phyloP scores from a whole-genome alignment of 2,113 vertebrate genomes.

The Fukomys damarensis region DNA sequence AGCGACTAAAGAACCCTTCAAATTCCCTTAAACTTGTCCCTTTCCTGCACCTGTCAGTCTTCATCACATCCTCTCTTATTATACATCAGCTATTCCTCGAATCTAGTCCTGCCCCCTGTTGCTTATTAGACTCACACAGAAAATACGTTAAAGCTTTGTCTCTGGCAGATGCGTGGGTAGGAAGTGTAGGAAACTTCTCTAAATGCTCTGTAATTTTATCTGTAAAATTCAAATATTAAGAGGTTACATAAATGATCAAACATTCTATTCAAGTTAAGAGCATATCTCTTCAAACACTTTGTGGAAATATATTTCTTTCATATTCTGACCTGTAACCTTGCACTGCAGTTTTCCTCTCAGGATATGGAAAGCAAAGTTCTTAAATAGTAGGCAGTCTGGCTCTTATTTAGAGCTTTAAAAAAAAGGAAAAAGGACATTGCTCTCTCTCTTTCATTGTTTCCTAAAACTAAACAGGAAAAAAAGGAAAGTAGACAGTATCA shows the following conservation, averaged over 20 bases:
- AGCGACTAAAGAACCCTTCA: neutral
- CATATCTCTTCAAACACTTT: neutral
- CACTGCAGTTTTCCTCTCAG: neutral
- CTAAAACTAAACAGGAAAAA: neutral
- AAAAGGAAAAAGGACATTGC: neutral
- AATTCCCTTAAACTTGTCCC: neutral
- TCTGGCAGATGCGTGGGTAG: neutral
- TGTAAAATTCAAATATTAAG: neutral
- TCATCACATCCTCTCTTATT: neutral
- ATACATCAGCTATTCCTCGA: neutral
- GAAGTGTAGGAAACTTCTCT: neutral
- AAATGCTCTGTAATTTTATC: neutral
- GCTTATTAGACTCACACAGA: neutral
- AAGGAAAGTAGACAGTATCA: neutral
- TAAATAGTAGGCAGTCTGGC: neutral
- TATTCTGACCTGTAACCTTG: neutral
- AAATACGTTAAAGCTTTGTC: neutral
- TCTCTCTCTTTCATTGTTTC: neutral
- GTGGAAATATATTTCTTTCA: neutral
- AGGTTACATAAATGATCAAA: neutral
- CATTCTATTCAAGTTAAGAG: neutral
- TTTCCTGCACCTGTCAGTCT: neutral
- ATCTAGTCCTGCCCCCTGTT: neutral
- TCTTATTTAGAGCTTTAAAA: neutral
- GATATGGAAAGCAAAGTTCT: neutral